Base-by-base conservation (phyloP, 2,797 vertebrate genomes). In the Trachops cirrhosus region DNA sequence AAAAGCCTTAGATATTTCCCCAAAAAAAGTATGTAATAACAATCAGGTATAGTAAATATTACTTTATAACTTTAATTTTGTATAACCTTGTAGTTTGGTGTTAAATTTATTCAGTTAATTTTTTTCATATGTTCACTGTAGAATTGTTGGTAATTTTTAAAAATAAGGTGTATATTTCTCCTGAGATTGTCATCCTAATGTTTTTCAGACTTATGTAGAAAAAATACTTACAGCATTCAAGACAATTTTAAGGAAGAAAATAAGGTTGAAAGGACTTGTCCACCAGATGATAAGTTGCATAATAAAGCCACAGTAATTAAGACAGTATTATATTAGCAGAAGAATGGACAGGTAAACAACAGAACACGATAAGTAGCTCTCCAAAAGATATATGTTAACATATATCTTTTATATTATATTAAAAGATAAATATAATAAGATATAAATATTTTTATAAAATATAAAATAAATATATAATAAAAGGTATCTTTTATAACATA, bases 191-290 rank as follows among this genome's bases (percentile, higher is more conserved):
- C 48, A 32, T 94, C 26, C 14, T 91, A 71, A 59, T 39, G 59
- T 62, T 52, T 87, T 94, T 77, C 14, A 57, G 44, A 50, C 82
- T 79, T 86, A 74, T 62, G 39, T 54, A 73, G 46, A 91, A 74
- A 91, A 90, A 79, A n/a, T n/a, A 75, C 73, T 86, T 75, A 71
- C 11, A 90, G 18, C 9, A 80, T 52, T 68, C 32, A 87, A 84
- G 54, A 93, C n/a, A 84, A 90, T 82, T 89, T 84, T 92, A 68
- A 96, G 70, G 18, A 70, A 34, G 73, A 64, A 89, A 80, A 48
- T 59, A 89, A 50, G 11, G 24, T 67, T 70, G 48, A 88, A 92
- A 41, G 82, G 29, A 79, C 41, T 91, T 79, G 32, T 21, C 24
- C 77, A 16, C 18, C 37, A 90, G 39, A 8, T 84, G 85, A 4